A percentile compares a stretch with the other conserved stretches of the same genome.
These are phyloP conservation scores for Limnephilus lunatus DNA, from an alignment of 2,888 invertebrate species.

Conservation along the genomic window DNA sequence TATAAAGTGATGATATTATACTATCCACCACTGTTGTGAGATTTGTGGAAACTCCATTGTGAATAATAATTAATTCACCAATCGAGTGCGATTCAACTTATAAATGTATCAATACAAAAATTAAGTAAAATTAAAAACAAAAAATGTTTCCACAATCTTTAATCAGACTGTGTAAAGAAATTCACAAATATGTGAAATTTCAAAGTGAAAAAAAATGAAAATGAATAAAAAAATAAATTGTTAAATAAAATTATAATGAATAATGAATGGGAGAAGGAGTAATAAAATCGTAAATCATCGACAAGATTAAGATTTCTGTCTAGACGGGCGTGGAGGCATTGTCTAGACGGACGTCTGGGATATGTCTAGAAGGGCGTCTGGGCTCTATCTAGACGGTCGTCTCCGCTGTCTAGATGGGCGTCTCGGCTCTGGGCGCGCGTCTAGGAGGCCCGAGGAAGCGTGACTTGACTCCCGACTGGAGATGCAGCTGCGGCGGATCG, in stretches of 20 bases:
- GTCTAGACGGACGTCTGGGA: constrained; percentile 67
- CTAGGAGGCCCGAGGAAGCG: constrained; percentile 71
- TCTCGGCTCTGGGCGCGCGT: constrained; percentile 69
- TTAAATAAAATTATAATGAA: not conserved
- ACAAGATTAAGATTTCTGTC: not conserved
- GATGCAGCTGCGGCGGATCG: constrained; percentile 75
- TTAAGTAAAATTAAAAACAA: not conserved
- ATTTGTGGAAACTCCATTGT: not conserved
- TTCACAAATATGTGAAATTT: not conserved
- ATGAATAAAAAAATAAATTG: not conserved
- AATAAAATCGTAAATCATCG: not conserved
- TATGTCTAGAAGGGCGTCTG: not conserved
- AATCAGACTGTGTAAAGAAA: not conserved
- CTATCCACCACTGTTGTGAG: not conserved
- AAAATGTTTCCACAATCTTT: not conserved
- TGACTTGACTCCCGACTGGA: constrained; percentile 69
- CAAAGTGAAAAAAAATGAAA: not conserved
- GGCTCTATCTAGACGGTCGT: too few species aligned
- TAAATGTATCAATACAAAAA: not conserved
- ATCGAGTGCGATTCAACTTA: not conserved
- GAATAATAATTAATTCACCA: not conserved
- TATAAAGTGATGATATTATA: not conserved
- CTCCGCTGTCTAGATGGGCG: constrained; percentile 65
- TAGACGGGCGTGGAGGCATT: too few species aligned
- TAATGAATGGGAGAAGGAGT: not conserved